Evolutionary conservation across 2,888 invertebrate species (phyloP), one percentile per base, ranked within the genome.

Genomic region (Calliscelio sp.): DNA sequence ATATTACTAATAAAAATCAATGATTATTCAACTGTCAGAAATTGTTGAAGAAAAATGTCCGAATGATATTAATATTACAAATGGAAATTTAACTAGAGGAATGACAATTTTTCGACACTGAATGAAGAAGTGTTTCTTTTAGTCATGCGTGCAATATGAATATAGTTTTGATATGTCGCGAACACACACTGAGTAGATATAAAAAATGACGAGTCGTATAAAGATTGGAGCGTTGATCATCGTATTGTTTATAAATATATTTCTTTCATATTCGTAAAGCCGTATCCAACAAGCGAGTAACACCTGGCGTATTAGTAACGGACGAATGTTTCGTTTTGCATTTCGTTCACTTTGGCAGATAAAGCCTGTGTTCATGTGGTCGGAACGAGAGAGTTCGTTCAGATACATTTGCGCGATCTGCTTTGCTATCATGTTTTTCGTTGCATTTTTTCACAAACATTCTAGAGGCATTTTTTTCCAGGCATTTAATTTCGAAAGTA

Each of bases 261-360:
- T 73, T 79, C 79, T 83, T 79, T 74, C 55, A 49, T 78, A 74
- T 79, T 79, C 68, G 73, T 74, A 79, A 74, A 61, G 51, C 78
- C 68, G 70, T 65, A 59, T 57, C 73, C 68, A 77, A 79, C 80
- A 78, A 74, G 75, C 84, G 77, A 81, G 77, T 80, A 79, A 81
- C 75, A 79, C 85, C 77, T 63, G 77, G 66, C 84, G 82, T 87
- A 86, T 89, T 89, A 89, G 88, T 89, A 88, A 87, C 88, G 86
- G 86, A 77, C 85, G 84, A 87, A 81, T 63, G 85, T 88, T 87
- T 85, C 87, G 87, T 77, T 86, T 86, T 82, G 85, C 81, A 68
- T 86, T 85, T 85, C 81, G 85, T 86, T 83, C 85, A 84, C 85
- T 86, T 81, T 86, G 78, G 81, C 84, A 82, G 82, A 84, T 85